Percentiles rank a stretch among this genome's conserved stretches.
phyloP scores from a whole-genome alignment of 2,797 vertebrate species.

The Channa striata region DNA sequence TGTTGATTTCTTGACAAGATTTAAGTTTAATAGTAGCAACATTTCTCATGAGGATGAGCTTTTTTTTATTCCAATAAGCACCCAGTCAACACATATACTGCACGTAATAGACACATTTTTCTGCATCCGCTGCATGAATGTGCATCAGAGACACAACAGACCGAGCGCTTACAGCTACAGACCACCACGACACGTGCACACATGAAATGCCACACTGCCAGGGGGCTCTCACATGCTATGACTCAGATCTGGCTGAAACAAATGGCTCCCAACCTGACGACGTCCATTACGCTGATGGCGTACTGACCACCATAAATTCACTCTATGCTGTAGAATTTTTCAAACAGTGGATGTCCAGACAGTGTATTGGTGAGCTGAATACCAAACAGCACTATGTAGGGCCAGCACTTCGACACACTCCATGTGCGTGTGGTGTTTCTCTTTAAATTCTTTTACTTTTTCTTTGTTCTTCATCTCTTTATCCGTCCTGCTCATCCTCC shows the following conservation, averaged over 20 bases:
- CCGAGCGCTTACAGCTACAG: conserved; percentile 26
- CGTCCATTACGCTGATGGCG: conserved; percentile 35
- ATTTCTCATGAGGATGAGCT: neutral
- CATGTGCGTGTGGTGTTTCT: conserved; percentile 26
- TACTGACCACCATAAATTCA: conserved; percentile 29
- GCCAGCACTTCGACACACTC: neutral
- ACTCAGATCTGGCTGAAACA: conserved; percentile 54
- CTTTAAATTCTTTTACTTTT: neutral
- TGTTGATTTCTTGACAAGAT: conserved; percentile 1
- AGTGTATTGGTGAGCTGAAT: conserved; percentile 28
- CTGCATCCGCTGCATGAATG: neutral
- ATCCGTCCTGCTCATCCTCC: neutral
- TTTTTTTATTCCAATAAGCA: neutral
- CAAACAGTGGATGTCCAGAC: conserved; percentile 18
- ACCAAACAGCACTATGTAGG: conserved; percentile 28
- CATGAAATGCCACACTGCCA: conserved; percentile 19
- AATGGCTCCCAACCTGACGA: conserved; percentile 31
- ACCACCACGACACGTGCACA: conserved; percentile 28
- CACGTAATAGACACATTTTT: neutral
- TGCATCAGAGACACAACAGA: conserved; percentile 3
- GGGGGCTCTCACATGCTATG: conserved; percentile 32
- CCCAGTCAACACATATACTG: neutral
- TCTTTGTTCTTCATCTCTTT: conserved; percentile 3
- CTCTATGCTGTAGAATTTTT: conserved; percentile 18
- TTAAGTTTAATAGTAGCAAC: neutral